These are phyloP conservation scores for Umimayanthus kanabou DNA, from an alignment of 92 coral and sea anemone species.

Conservation along the genomic window DNA sequence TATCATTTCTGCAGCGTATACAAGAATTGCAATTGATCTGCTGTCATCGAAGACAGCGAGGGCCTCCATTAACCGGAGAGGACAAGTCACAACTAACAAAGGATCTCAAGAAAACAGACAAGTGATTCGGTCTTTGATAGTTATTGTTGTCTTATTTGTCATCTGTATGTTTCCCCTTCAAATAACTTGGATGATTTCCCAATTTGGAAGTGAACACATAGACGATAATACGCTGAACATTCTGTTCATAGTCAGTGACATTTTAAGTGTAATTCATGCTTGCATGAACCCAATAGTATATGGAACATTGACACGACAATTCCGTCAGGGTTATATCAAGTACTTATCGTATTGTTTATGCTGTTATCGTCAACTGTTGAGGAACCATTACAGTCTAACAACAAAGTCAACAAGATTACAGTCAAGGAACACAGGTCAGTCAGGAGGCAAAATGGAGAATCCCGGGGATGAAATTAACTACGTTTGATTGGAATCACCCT, in stretches of 20 bases:
- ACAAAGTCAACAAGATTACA: too few relatives aligned
- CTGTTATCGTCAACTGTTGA: background rate
- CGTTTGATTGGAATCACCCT: too few relatives aligned
- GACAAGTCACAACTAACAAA: constrained; percentile 11
- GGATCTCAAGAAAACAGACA: constrained; percentile 28
- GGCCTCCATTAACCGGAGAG: constrained; percentile 2
- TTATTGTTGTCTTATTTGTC: constrained; percentile 12
- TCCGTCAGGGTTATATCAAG: constrained; percentile 26
- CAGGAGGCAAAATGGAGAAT: too few relatives aligned
- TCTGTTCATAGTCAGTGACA: background rate
- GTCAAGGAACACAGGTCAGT: too few relatives aligned
- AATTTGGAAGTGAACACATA: background rate
- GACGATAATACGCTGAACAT: background rate
- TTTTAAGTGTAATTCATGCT: background rate
- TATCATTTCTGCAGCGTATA: constrained; percentile 5
- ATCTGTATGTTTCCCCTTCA: constrained; percentile 25
- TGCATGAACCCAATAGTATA: constrained; percentile 22
- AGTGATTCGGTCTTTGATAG: constrained; percentile 24
- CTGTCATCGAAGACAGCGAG: constrained; percentile 12
- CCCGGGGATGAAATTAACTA: too few relatives aligned
- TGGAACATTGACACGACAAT: constrained; percentile 15
- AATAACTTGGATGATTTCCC: background rate
- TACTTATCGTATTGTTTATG: constrained; percentile 12
- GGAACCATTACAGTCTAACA: too few relatives aligned
- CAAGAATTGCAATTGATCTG: constrained; percentile 8